These are phyloP conservation scores for Anguilla anguilla DNA, from an alignment of 2,797 vertebrate genomes.

Conservation along the genomic window DNA sequence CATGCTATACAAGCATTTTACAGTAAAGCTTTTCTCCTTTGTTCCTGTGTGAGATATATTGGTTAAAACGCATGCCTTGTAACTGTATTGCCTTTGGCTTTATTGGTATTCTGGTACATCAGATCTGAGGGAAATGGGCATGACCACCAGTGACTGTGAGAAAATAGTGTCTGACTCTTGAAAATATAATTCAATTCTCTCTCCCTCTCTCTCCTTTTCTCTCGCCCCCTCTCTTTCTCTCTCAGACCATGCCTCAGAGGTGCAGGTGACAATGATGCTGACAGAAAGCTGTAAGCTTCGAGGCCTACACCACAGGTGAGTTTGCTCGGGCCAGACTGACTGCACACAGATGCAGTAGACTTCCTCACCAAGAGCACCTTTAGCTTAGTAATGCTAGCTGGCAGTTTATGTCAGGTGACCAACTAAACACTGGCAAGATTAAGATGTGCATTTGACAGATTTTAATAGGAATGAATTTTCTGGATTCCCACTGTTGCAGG, in stretches of 20 bases:
- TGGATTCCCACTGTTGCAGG: background rate
- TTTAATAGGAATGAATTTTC: background rate
- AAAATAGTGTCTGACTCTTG: background rate
- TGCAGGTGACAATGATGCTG: slow-evolving; percentile 98
- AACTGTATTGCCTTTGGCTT: background rate
- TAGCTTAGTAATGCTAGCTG: background rate
- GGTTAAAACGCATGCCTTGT: too few relatives aligned
- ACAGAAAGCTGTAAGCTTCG: slow-evolving; percentile 97
- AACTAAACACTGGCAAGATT: background rate
- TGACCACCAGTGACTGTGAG: background rate
- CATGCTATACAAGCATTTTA: too few relatives aligned
- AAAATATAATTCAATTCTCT: background rate
- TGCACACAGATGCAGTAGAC: background rate
- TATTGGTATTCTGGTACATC: background rate
- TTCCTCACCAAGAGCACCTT: background rate
- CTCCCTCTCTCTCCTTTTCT: background rate
- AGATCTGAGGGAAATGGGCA: background rate
- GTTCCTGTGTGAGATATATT: too few relatives aligned
- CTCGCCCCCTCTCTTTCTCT: slow-evolving; percentile 26
- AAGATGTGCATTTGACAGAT: background rate
- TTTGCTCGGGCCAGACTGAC: background rate
- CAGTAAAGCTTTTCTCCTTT: too few relatives aligned
- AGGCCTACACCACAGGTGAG: slow-evolving; percentile 96
- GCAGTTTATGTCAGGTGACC: background rate
- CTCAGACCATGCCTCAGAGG: slow-evolving; percentile 93